Evolutionary conservation across 53 echinoderm and acorn worm genomes (phyloP).

Genomic region (Henricia sp.): DNA sequence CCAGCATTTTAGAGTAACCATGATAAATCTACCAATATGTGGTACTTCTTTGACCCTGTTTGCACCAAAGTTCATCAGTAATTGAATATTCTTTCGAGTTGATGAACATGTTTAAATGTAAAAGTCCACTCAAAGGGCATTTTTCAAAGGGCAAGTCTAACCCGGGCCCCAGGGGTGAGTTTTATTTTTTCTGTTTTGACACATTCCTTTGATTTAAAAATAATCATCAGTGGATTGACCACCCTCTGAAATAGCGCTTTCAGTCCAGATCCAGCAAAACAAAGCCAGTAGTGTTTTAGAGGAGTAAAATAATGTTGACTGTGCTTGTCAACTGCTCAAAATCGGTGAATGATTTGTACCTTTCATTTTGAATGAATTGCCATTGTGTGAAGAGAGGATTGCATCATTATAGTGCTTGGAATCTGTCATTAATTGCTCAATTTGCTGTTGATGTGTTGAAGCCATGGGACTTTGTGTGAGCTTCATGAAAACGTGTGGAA

Average conservation of each 20-base stretch:
- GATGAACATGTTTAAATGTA: too few relatives aligned
- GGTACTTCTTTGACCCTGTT: not conserved
- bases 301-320: not conserved
- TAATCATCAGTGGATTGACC: constrained; percentile 22
- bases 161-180: constrained; percentile 1
- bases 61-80: not conserved
- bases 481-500: constrained; percentile 43
- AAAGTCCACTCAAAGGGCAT: constrained; percentile 31
- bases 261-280: not conserved
- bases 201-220: constrained; percentile 40
- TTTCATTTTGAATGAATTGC: not conserved
- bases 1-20: too few relatives aligned
- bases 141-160: not conserved
- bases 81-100: constrained; percentile 14
- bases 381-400: too few relatives aligned
- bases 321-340: too few relatives aligned
- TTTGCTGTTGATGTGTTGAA: not conserved
- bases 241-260: not conserved
- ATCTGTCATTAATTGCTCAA: too few relatives aligned
- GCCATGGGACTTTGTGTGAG: constrained; percentile 55
- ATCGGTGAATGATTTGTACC: not conserved
- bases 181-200: constrained; percentile 14
- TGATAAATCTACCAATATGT: too few relatives aligned
- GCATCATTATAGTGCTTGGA: not conserved
- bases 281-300: not conserved